phyloP scores from a whole-genome alignment of 2,888 invertebrate species.

The Agapostemon virescens region DNA sequence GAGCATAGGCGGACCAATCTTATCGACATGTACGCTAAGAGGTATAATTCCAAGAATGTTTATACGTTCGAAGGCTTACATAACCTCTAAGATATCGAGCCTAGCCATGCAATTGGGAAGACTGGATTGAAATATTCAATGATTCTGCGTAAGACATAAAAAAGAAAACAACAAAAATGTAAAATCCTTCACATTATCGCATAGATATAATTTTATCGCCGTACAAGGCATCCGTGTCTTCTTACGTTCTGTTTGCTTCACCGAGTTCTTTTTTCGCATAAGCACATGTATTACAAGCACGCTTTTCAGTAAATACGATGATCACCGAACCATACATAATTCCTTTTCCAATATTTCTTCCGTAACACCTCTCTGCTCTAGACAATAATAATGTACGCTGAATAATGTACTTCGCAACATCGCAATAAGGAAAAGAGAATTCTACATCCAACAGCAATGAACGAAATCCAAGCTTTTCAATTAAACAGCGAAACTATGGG shows the following conservation, averaged over 20 bases:
- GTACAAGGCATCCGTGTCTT: neutral
- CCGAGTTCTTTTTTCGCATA: neutral
- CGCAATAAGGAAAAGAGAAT: neutral
- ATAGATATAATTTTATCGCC: neutral
- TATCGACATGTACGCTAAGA: neutral
- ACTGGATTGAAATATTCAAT: slow-evolving; percentile 8
- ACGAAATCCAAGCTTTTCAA: neutral
- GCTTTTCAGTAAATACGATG: slow-evolving; percentile 4
- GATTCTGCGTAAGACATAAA: slow-evolving; percentile 9
- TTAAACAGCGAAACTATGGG: slow-evolving; percentile 9
- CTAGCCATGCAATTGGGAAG: too few relatives aligned
- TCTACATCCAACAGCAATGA: neutral
- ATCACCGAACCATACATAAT: neutral
- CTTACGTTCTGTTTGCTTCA: slow-evolving; percentile 17
- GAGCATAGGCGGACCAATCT: neutral
- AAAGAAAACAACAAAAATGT: neutral
- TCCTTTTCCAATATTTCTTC: neutral
- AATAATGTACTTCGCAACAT: neutral
- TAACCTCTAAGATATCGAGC: slow-evolving; percentile 30
- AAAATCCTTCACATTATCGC: neutral
- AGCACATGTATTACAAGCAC: neutral
- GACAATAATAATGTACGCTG: neutral
- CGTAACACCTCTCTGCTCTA: too few relatives aligned
- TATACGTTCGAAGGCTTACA: neutral
- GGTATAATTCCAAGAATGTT: neutral